A percentile compares a stretch with the other conserved stretches of the same genome.
Evolutionary conservation across 2,113 vertebrate species (phyloP).

Genomic region (Psilopsiagon aymara): DNA sequence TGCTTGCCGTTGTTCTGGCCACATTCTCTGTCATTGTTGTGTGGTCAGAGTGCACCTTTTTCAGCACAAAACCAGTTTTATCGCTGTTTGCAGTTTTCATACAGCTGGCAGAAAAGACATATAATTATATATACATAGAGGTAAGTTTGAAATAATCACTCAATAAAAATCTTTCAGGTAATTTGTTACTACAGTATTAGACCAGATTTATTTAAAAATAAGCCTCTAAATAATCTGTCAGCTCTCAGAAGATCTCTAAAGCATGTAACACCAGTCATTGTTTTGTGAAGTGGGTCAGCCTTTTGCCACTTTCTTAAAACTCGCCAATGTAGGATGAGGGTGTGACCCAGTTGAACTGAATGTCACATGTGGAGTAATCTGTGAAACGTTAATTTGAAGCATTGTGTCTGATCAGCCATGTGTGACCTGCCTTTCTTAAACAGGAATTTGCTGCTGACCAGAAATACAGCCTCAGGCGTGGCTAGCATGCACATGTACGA

Average conservation of each 20-base stretch:
- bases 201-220: neutral
- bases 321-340: neutral
- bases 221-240: neutral
- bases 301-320: neutral
- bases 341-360: neutral
- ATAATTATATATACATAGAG: conserved; percentile 94
- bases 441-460: neutral
- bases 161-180: neutral
- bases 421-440: neutral
- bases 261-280: neutral
- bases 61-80: conserved; percentile 89
- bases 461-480: neutral
- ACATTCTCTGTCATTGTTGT: conserved; percentile 88
- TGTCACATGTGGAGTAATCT: neutral
- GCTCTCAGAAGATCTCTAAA: neutral
- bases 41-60: conserved; percentile 97
- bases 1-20: conserved; percentile 84
- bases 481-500: neutral
- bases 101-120: conserved; percentile 86
- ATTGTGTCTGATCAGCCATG: neutral
- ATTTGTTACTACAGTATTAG: neutral
- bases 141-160: conserved; percentile 65
- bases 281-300: neutral
- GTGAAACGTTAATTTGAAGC: neutral
- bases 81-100: conserved; percentile 92